Percentiles rank a stretch among this genome's conserved stretches.
phyloP scores from a whole-genome alignment of 2,888 invertebrate species.

The Chesias legatella region DNA sequence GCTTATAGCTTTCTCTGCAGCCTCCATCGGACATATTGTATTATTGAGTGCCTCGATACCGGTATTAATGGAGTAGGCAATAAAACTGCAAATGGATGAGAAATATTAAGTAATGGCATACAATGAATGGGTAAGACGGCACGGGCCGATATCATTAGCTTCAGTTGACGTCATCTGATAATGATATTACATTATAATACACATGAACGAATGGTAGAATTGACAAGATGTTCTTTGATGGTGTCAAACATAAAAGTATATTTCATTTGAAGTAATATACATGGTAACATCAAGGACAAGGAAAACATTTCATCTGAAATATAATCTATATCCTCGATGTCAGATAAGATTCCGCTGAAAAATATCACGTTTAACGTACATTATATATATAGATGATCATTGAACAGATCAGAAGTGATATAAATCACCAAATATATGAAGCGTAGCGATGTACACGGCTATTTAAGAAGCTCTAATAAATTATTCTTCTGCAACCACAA shows the following conservation, averaged over 20 bases:
- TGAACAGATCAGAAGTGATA: slow-evolving; percentile 13
- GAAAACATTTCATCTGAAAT: slow-evolving; percentile 17
- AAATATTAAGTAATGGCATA: slow-evolving; percentile 30
- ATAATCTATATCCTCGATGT: slow-evolving; percentile 16
- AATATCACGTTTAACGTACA: slow-evolving; percentile 11
- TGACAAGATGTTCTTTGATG: no score
- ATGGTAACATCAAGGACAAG: slow-evolving; percentile 21
- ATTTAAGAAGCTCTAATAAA: slow-evolving; percentile 8
- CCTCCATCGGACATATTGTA: slow-evolving; percentile 32
- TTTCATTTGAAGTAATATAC: no score
- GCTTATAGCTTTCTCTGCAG: slow-evolving; percentile 53
- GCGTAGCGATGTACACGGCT: slow-evolving; percentile 21
- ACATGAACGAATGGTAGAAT: no score
- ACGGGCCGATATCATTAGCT: not conserved
- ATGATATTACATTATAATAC: no score
- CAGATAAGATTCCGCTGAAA: slow-evolving; percentile 16
- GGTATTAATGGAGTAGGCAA: slow-evolving; percentile 23
- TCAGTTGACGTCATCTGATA: slow-evolving; percentile 1
- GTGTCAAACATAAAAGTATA: no score
- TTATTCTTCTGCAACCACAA: not conserved
- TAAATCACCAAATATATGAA: slow-evolving; percentile 25
- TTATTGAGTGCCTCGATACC: slow-evolving; percentile 27
- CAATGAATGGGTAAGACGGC: slow-evolving; percentile 10
- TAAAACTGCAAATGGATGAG: slow-evolving; percentile 35
- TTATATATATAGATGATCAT: slow-evolving; percentile 19